Percentiles rank a stretch among this genome's conserved stretches.
phyloP scores from a whole-genome alignment of 2,797 vertebrate species.

The Leuciscus waleckii region DNA sequence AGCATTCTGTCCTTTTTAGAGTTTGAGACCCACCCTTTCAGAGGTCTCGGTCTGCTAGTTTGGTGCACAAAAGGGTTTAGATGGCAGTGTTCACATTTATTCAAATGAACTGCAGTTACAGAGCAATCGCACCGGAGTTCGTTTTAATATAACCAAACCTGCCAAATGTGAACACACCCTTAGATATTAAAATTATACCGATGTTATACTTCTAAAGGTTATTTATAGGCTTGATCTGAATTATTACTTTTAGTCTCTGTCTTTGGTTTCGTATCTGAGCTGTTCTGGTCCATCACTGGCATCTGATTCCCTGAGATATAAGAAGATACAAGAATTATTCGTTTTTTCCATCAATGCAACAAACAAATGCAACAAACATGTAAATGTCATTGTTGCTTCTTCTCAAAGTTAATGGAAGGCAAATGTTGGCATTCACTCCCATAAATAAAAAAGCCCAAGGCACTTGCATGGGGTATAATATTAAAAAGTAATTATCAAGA shows the following conservation, averaged over 20 bases:
- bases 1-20: background rate
- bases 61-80: background rate
- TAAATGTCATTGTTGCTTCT: background rate
- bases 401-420: background rate
- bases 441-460: background rate
- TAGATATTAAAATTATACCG: background rate
- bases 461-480: background rate
- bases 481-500: background rate
- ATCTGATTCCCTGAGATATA: conserved; percentile 45
- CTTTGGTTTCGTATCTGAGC: conserved; percentile 42
- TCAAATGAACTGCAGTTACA: background rate
- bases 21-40: no score
- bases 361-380: background rate
- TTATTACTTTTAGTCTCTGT: conserved; percentile 56
- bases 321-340: background rate
- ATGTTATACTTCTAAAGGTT: background rate
- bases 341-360: background rate
- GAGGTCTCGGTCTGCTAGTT: background rate
- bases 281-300: conserved; percentile 57
- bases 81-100: background rate
- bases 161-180: background rate
- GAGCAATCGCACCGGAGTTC: background rate
- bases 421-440: background rate
- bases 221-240: background rate
- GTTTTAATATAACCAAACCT: background rate